phyloP scores from a whole-genome alignment of 2,113 vertebrate genomes.

The Redunca redunca region DNA sequence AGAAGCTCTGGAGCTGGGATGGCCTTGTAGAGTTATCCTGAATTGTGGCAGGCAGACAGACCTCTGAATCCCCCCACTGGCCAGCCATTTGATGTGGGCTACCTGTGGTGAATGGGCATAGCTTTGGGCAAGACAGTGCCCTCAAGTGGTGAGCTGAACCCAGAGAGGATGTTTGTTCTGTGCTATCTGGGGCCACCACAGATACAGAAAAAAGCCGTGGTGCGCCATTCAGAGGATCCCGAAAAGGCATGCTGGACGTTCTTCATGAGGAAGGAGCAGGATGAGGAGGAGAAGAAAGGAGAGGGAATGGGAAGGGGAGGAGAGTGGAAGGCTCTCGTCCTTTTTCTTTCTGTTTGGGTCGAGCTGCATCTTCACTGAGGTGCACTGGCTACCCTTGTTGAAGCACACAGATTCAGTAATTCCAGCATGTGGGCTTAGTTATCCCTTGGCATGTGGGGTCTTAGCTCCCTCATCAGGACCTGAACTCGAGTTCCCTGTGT shows the following conservation, averaged over 20 bases:
- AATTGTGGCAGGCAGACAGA: neutral
- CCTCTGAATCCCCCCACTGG: neutral
- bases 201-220: no score
- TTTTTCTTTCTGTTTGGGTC: neutral
- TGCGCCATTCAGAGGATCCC: neutral
- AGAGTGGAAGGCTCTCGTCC: neutral
- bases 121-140: neutral
- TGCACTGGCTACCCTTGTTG: neutral
- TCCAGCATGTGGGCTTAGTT: neutral
- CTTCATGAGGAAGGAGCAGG: no score
- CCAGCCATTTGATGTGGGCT: neutral
- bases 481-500: neutral
- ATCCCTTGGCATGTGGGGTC: neutral
- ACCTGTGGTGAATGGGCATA: neutral
- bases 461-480: neutral
- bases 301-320: neutral
- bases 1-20: neutral
- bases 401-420: neutral
- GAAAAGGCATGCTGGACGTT: neutral
- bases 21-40: neutral
- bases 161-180: neutral
- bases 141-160: neutral
- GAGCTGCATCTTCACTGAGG: neutral
- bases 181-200: neutral
- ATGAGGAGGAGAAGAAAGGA: neutral